Base-by-base conservation (phyloP, 2,888 invertebrate genomes). In the Helobdella robusta region DNA sequence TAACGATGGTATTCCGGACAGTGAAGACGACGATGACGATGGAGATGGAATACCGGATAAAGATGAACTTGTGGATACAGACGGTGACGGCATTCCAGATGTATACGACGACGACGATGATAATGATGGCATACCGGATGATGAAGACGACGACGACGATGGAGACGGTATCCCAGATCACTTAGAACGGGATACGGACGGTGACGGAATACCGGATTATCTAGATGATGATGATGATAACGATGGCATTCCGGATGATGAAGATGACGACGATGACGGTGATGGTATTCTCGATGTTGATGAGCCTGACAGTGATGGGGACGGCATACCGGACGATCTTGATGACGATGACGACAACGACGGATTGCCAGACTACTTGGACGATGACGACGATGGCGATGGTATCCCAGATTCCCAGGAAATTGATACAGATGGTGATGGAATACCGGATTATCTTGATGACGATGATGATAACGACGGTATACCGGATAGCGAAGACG, bases 321-420 rank as follows among this genome's bases (percentile, higher is more conserved):
- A 75, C 68, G 76, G 75, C 0, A 73, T 75, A 34, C 65, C 67
- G n/a, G 67, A 68, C 36, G 28, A 66, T 36, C n/a, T 60, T 6
- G 70, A 70, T 52, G 65, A 68, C 32, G 70, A 70, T 63, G 66
- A 64, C 54, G 74, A 74, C 65, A 70, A 71, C 44, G 72, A 72
- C 66, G 73, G 73, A 8, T 70, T 73, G 28, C 70, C 72, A 34
- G 73, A 73, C 58, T 20, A 68, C 46, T 46, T 67, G 18, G 72
- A 73, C 4, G 68, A 71, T 32, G 76, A 77, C 65, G 71, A 68
- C 58, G 68, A 68, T 52, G 76, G 66, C 11, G 70, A 76, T 70
- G 76, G 76, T 20, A 76, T 77, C 30, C 77, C 77, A 4, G 76
- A 76, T 50, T 25, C 72, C 65, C 59, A 63, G 40, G 74, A 74